A percentile compares a stretch with the other conserved stretches of the same genome.
Evolutionary conservation across 2,797 vertebrate genomes (phyloP).

Genomic region (Microchirus variegatus): DNA sequence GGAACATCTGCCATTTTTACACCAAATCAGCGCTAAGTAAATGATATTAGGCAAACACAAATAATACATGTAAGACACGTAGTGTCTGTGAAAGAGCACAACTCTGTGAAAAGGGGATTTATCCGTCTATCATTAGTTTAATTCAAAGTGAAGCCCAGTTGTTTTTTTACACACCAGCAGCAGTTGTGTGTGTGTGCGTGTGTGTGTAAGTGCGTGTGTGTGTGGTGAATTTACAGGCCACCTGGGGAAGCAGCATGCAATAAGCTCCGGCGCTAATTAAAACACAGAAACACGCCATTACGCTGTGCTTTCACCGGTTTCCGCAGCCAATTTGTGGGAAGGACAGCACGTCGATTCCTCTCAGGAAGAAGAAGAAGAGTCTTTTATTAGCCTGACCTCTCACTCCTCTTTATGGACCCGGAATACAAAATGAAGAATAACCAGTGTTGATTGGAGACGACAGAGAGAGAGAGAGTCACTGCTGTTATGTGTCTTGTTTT

Average conservation of each 20-base stretch:
- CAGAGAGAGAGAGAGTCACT: background rate
- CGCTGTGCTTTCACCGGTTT: constrained; percentile 39
- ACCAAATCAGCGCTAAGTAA: no score
- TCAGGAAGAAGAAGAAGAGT: constrained; percentile 22
- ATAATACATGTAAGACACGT: no score
- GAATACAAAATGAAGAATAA: constrained; percentile 20
- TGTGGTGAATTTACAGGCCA: constrained; percentile 44
- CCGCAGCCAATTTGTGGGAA: constrained; percentile 68
- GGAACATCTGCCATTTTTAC: no score
- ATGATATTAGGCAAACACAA: no score
- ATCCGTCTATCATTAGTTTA: constrained; percentile 1
- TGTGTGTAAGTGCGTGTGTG: constrained; percentile 28
- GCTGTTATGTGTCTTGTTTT: background rate
- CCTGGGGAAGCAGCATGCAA: constrained; percentile 60
- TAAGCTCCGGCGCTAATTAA: constrained; percentile 72
- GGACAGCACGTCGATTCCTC: constrained; percentile 37
- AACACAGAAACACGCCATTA: constrained; percentile 77
- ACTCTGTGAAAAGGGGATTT: no score
- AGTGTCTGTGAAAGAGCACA: no score
- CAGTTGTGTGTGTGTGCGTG: constrained; percentile 2
- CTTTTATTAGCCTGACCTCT: constrained; percentile 45
- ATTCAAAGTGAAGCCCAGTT: constrained; percentile 11
- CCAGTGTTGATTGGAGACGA: background rate
- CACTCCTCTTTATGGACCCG: constrained; percentile 9
- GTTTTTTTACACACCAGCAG: background rate